phyloP scores from a whole-genome alignment of 2,888 invertebrate species.

The Anoncus sp. region DNA sequence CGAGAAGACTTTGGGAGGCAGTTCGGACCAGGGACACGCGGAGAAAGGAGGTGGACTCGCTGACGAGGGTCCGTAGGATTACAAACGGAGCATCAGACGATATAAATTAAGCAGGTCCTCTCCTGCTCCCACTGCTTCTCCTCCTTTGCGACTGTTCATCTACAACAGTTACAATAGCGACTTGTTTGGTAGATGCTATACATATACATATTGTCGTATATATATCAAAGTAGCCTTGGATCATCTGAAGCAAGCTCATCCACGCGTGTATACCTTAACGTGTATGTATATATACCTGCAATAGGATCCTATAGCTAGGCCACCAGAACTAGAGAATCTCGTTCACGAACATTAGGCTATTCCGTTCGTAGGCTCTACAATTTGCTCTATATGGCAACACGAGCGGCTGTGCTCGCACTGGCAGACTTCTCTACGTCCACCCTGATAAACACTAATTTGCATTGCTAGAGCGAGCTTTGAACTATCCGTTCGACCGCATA shows the following conservation, averaged over 20 bases:
- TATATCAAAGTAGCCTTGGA: slow-evolving; percentile 18
- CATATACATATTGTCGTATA: slow-evolving; percentile 16
- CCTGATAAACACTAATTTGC: slow-evolving; percentile 75
- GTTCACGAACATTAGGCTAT: slow-evolving; percentile 63
- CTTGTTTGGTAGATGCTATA: slow-evolving; percentile 54
- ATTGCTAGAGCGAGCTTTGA: slow-evolving; percentile 68
- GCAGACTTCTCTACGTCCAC: slow-evolving; percentile 56
- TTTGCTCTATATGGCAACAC: slow-evolving; percentile 50
- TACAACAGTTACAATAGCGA: slow-evolving; percentile 57
- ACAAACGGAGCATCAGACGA: slow-evolving; percentile 72
- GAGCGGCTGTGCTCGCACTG: slow-evolving; percentile 25
- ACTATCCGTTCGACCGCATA: slow-evolving; percentile 66
- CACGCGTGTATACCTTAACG: slow-evolving; percentile 6
- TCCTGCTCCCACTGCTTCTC: not conserved
- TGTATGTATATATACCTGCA: slow-evolving; percentile 1
- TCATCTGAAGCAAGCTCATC: slow-evolving; percentile 39
- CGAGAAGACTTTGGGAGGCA: slow-evolving; percentile 49
- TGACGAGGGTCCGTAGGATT: slow-evolving; percentile 73
- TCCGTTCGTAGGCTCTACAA: slow-evolving; percentile 67
- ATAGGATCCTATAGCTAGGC: too few relatives aligned
- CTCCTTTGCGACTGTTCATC: slow-evolving; percentile 57
- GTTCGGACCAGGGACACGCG: slow-evolving; percentile 39
- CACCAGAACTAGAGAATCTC: slow-evolving; percentile 48
- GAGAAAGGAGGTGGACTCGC: slow-evolving; percentile 52
- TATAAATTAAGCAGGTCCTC: slow-evolving; percentile 74